Conservation (phyloP, 2,888 invertebrate species). For the Drosophila paranaensis region DNA sequence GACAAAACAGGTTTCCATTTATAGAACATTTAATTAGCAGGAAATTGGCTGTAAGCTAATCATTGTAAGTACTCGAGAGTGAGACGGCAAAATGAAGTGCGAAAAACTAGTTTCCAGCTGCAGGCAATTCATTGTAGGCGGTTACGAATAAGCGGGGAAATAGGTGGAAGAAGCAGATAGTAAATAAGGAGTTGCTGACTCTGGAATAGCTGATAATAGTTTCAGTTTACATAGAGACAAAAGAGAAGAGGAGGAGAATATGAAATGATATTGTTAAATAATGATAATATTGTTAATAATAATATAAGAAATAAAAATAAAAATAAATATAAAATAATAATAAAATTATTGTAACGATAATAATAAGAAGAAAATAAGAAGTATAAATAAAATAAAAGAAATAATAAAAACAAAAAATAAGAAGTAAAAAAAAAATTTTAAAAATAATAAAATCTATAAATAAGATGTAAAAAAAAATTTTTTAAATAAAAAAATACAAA, state of each 20-base stretch:
- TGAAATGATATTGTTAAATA: too few species aligned
- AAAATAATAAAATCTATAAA: not conserved
- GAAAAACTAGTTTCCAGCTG: slow-evolving; percentile 13
- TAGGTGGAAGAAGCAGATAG: not conserved
- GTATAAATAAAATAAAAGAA: not conserved
- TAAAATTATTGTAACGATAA: not conserved
- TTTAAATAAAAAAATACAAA: too few species aligned
- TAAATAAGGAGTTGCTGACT: not conserved
- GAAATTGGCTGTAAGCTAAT: slow-evolving; percentile 15
- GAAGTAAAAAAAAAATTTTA: too few species aligned
- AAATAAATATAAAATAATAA: not conserved
- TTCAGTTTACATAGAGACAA: too few species aligned
- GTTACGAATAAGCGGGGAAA: not conserved
- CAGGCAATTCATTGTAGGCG: not conserved
- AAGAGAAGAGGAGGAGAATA: too few species aligned
- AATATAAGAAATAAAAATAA: not conserved
- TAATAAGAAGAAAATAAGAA: not conserved
- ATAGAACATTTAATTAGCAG: slow-evolving; percentile 13
- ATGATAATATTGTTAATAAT: not conserved
- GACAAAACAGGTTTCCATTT: not conserved
- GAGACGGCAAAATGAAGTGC: slow-evolving; percentile 3
- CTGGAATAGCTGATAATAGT: too few species aligned
- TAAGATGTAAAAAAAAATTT: not conserved
- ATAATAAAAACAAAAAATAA: not conserved
- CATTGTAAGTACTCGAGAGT: slow-evolving; percentile 1